phyloP scores from a whole-genome alignment of 1,140 invertebrate genomes.

The Heliconius himera region DNA sequence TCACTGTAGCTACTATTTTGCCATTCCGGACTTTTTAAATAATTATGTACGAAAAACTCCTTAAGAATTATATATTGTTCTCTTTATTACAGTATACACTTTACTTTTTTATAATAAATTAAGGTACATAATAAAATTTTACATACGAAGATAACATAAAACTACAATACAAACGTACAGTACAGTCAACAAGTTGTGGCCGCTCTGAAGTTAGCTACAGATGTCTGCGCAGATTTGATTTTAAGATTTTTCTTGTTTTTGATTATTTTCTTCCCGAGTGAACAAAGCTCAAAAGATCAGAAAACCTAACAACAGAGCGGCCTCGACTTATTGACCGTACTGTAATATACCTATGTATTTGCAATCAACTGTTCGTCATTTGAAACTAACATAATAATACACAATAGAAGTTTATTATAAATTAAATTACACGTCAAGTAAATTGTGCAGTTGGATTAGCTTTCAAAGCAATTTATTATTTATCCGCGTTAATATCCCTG shows the following conservation, averaged over 20 bases:
- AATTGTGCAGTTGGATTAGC: slow-evolving; percentile 18
- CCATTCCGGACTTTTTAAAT: background rate
- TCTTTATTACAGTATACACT: background rate
- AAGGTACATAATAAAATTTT: background rate
- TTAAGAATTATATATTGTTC: background rate
- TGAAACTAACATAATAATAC: background rate
- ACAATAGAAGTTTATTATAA: background rate
- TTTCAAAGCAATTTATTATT: slow-evolving; percentile 26
- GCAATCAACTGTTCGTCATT: background rate
- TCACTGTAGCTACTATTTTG: background rate
- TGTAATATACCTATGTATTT: too few species aligned
- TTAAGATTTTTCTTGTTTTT: too few species aligned
- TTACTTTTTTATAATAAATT: too few species aligned
- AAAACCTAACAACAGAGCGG: too few species aligned
- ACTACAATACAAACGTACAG: background rate
- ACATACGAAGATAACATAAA: background rate
- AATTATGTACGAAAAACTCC: too few species aligned
- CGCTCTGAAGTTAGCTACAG: too few species aligned
- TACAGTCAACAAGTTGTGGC: too few species aligned
- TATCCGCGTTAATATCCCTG: slow-evolving; percentile 47
- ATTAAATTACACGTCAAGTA: slow-evolving; percentile 17
- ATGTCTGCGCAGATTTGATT: too few species aligned
- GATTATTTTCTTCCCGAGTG: too few species aligned
- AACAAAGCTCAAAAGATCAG: too few species aligned
- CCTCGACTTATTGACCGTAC: too few species aligned